phyloP scores from a whole-genome alignment of 2,797 vertebrate species.

The Anguilla obscura region DNA sequence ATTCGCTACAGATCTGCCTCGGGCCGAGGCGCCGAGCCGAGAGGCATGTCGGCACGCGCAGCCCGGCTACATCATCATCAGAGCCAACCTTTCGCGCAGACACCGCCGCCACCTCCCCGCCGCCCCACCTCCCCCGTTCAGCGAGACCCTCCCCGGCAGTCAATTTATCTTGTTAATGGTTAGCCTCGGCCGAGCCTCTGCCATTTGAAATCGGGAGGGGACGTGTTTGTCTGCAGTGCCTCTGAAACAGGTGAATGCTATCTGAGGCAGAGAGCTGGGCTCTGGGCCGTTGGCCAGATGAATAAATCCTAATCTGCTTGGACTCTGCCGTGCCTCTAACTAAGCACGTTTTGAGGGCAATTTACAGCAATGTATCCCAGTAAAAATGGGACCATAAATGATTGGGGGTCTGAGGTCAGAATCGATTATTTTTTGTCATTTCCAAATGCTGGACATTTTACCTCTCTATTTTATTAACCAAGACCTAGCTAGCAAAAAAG shows the following conservation, averaged over 20 bases:
- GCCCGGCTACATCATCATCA: constrained; percentile 5
- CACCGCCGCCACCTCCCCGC: neutral
- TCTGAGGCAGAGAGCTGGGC: neutral
- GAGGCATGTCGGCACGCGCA: too few relatives aligned
- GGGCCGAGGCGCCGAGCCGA: neutral
- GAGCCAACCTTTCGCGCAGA: constrained; percentile 15
- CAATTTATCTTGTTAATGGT: neutral
- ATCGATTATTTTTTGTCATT: neutral
- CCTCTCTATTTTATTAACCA: neutral
- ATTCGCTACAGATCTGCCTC: constrained; percentile 7
- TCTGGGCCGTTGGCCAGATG: constrained; percentile 36
- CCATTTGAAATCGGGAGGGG: neutral
- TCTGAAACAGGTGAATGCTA: neutral
- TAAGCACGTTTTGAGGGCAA: constrained; percentile 44
- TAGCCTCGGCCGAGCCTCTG: neutral
- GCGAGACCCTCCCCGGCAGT: neutral
- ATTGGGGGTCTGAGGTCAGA: constrained; percentile 14
- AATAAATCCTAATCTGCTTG: constrained; percentile 48
- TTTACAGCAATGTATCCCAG: constrained; percentile 43
- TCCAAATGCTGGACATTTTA: neutral
- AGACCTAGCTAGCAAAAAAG: neutral
- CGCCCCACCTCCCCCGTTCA: neutral
- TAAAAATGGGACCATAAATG: constrained; percentile 46
- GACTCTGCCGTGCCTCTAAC: constrained; percentile 42
- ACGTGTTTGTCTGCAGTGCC: neutral